Percentiles rank a stretch among this genome's conserved stretches.
Evolutionary conservation across 2,888 invertebrate species (phyloP).

Genomic region (Mylabris sibirica): DNA sequence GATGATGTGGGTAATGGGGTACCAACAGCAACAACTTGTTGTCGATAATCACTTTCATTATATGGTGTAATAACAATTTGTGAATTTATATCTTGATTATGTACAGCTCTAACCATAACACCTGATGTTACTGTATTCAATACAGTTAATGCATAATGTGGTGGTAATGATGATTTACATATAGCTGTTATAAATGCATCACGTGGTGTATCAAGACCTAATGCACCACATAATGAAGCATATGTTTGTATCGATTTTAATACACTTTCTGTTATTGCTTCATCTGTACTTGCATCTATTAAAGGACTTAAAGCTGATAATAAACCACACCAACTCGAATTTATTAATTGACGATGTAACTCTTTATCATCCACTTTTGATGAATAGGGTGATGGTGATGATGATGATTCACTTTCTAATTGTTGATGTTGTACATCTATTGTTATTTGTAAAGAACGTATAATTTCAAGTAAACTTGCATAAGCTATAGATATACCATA

Average conservation of each 20-base stretch:
- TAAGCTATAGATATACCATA: conserved; percentile 97
- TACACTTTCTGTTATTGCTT: conserved; percentile 89
- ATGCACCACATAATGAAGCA: conserved; percentile 87
- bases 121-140: conserved; percentile 72
- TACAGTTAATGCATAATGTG: conserved; percentile 92
- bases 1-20: conserved; percentile 90
- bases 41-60: conserved; percentile 80
- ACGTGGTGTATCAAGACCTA: conserved; percentile 79
- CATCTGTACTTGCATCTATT: conserved; percentile 95
- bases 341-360: conserved; percentile 78
- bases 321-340: conserved; percentile 95
- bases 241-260: conserved; percentile 91
- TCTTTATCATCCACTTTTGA: conserved; percentile 60
- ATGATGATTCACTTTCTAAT: conserved; percentile 47
- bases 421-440: conserved; percentile 66
- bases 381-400: conserved; percentile 22
- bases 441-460: conserved; percentile 81
- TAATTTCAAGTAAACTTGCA: conserved; percentile 90
- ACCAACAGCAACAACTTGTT: conserved; percentile 97
- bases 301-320: conserved; percentile 90
- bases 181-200: conserved; percentile 95
- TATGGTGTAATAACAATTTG: conserved; percentile 64
- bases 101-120: conserved; percentile 56
- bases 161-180: conserved; percentile 95
- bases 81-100: conserved; percentile 65